Evolutionary conservation across 2,797 vertebrate genomes (phyloP), one percentile per base, ranked within the genome.

Genomic region (Synanceia verrucosa): DNA sequence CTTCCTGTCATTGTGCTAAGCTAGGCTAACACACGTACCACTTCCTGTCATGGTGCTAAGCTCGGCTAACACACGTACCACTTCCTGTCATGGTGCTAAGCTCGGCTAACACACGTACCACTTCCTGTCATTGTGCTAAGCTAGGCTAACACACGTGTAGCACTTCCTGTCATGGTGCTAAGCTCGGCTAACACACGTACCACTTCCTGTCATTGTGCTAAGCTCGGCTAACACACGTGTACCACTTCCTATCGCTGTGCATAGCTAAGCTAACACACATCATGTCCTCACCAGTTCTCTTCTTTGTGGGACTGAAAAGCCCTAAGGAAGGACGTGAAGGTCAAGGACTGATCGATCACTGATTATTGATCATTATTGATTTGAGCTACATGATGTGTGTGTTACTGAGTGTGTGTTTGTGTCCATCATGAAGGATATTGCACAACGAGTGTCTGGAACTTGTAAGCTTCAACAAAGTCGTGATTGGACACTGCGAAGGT

Each of bases 241-340:
- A n/a, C 12, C 3, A 10, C 23, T 47, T 13, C 23, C 39, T 64
- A 6, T 47, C 33, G 44, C 21, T 24, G 19, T 29, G 51, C 69
- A 46, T 58, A 70, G 39, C 33, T 31, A 58, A 2, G 48, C 8
- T 50, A 41, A 46, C 16, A 11, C 2, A 24, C 44, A 2, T 2
- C 6, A 11, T 7, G 13, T 1, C 59, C 96, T 95, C 86, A 99
- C 98, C 98, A 99, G 89, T 99, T 99, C 89, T 99, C 98, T 76
- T 99, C 98, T 86, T 98, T 99, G 81, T 99, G 97, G 5, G 96
- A 96, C 88, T 99, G 98, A 87, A 99, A 98, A 0, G 96, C 97
- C 79, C 94, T 93, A 78, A 99, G 83, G 88, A 99, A 99, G 1
- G 98, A 98, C 23, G 95, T 99, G 58, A 0, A 3, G 2, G 67